These are phyloP conservation scores for Apogon talboti DNA, from an alignment of 2,797 vertebrate species.

Conservation along the genomic window DNA sequence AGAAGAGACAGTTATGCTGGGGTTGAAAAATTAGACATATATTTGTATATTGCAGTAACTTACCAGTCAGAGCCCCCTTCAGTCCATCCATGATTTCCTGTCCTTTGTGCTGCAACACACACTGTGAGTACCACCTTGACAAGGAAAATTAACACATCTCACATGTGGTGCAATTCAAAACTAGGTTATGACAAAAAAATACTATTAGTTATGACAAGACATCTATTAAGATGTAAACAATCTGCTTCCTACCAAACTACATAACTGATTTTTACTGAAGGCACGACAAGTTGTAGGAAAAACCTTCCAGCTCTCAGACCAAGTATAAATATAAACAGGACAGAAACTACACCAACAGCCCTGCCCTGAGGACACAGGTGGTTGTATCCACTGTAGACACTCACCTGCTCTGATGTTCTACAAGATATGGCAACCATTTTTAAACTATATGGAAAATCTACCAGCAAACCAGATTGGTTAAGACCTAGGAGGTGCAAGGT, in stretches of 20 bases:
- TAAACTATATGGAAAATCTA: no score
- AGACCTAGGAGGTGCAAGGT: no score
- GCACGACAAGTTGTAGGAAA: no score
- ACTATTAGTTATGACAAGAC: no score
- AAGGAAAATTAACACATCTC: background rate
- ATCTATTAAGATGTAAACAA: no score
- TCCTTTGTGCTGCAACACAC: slow-evolving; percentile 89
- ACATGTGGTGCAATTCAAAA: background rate
- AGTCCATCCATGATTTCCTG: slow-evolving; percentile 96
- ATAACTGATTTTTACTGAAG: no score
- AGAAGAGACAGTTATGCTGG: background rate
- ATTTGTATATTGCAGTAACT: slow-evolving; percentile 21
- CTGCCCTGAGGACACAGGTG: background rate
- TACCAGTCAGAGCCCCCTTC: slow-evolving; percentile 89
- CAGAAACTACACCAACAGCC: background rate
- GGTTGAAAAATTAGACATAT: background rate
- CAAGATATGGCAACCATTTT: no score
- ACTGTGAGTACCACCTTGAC: slow-evolving; percentile 94
- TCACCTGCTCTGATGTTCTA: slow-evolving; percentile 93
- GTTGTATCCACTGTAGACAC: background rate
- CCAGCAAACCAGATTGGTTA: no score
- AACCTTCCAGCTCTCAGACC: no score
- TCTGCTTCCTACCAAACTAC: no score
- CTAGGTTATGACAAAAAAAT: no score
- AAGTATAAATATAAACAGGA: background rate